phyloP scores from a whole-genome alignment of 1,140 invertebrate species.

The Stratiolaelaps scimitus region DNA sequence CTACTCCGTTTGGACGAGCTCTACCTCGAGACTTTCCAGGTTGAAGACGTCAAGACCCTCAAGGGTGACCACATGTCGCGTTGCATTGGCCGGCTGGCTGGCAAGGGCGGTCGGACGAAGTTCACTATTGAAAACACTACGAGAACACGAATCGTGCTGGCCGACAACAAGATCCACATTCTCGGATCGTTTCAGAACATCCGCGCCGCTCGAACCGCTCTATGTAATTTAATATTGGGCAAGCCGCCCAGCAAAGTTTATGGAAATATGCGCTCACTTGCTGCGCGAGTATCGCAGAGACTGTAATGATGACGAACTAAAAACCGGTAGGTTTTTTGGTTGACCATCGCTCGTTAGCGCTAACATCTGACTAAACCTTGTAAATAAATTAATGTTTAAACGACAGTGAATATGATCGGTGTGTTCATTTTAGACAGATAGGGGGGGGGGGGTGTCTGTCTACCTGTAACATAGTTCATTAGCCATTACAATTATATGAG shows the following conservation, averaged over 20 bases:
- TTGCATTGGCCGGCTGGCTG: constrained; percentile 89
- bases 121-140: constrained; percentile 99
- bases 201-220: constrained; percentile 78
- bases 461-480: too few relatives aligned
- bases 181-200: constrained; percentile 97
- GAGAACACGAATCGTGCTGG: constrained; percentile 93
- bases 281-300: constrained; percentile 44
- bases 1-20: constrained; percentile 88
- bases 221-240: constrained; percentile 94
- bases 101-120: constrained; percentile 92
- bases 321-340: too few relatives aligned
- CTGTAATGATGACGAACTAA: constrained; percentile 40
- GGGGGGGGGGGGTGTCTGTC: too few relatives aligned
- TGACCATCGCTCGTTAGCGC: too few relatives aligned
- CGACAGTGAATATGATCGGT: too few relatives aligned
- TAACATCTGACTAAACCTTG: too few relatives aligned
- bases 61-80: constrained; percentile 89
- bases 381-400: too few relatives aligned
- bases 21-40: constrained; percentile 92
- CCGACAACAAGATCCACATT: constrained; percentile 91
- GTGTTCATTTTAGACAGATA: too few relatives aligned
- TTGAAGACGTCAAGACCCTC: constrained; percentile 87
- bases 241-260: constrained; percentile 56
- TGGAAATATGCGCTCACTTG: constrained; percentile 48
- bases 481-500: too few relatives aligned